Conservation (phyloP, 1,140 invertebrate genomes). For the Caenorhabditis briggsae region DNA sequence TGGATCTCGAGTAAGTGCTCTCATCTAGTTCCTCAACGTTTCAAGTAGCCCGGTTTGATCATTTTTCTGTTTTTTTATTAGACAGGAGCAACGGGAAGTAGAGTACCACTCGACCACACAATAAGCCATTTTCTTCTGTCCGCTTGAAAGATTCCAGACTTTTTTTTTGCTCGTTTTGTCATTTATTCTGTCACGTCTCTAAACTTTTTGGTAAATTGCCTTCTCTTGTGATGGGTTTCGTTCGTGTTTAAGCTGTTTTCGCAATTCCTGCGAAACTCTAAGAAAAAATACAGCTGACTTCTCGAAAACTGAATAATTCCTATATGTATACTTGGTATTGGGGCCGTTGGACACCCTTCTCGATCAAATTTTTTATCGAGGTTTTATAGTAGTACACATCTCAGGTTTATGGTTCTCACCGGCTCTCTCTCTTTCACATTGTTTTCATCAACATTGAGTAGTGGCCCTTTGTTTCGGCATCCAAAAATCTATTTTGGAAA, state of each 20-base stretch:
- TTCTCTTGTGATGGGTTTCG: constrained; percentile 5
- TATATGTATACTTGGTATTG: background rate
- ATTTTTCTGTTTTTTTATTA: constrained; percentile 39
- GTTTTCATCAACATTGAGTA: too few species aligned
- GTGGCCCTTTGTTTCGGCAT: too few species aligned
- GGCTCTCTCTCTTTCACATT: too few species aligned
- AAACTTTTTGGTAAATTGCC: constrained; percentile 8
- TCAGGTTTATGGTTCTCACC: background rate
- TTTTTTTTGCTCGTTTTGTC: constrained; percentile 28
- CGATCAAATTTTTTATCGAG: background rate
- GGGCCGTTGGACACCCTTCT: background rate
- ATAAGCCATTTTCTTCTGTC: constrained; percentile 21
- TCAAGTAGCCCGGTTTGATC: constrained; percentile 52
- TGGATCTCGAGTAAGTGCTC: constrained; percentile 45
- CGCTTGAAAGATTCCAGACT: constrained; percentile 50
- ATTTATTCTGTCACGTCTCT: too few species aligned
- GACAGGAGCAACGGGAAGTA: background rate
- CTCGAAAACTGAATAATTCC: background rate
- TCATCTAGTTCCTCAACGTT: constrained; percentile 40
- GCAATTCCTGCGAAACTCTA: background rate
- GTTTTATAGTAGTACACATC: constrained; percentile 22
- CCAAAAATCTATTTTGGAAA: too few species aligned
- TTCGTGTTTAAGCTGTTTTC: constrained; percentile 35
- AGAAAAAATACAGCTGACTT: background rate
- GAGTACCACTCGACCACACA: constrained; percentile 43